A percentile compares a stretch with the other conserved stretches of the same genome.
Conservation (phyloP, 2,113 vertebrate genomes). For the Labeo catla region DNA sequence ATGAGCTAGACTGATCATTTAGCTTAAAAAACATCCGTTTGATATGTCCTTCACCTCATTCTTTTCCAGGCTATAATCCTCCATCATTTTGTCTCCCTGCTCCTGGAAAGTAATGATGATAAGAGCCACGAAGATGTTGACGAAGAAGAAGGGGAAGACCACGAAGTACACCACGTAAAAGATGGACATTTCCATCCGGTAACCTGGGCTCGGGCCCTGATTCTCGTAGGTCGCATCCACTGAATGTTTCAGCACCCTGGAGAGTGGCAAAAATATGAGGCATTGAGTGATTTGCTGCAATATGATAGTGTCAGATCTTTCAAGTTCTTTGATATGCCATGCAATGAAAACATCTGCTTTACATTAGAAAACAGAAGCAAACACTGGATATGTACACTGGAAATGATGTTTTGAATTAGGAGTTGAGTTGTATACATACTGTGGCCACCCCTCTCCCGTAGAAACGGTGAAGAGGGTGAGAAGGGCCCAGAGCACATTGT, state of each 20-base stretch:
- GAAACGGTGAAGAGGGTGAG: constrained; percentile 98
- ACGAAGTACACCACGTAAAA: constrained; percentile 99
- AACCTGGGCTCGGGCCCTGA: constrained; percentile 94
- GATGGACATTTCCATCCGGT: constrained; percentile 99
- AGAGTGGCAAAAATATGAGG: constrained; percentile 8
- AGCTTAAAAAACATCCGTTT: background rate
- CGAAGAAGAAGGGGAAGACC: constrained; percentile 98
- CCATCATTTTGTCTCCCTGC: constrained; percentile 98
- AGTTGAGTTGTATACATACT: constrained; percentile 77
- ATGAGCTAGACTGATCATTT: background rate
- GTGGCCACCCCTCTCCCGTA: constrained; percentile 96
- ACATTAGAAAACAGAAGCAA: background rate
- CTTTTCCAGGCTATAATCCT: constrained; percentile 97
- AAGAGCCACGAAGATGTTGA: constrained; percentile 98
- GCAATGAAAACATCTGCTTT: background rate
- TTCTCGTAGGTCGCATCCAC: constrained; percentile 98
- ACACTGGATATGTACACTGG: background rate
- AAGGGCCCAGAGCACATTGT: constrained; percentile 97
- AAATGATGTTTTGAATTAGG: background rate
- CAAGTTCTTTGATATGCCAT: background rate
- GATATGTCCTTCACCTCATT: constrained; percentile 83
- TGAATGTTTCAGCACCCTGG: constrained; percentile 95
- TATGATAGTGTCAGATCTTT: background rate
- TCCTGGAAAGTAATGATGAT: constrained; percentile 99
- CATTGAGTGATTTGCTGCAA: background rate